A percentile compares a stretch with the other conserved stretches of the same genome.
Evolutionary conservation across 2,888 invertebrate species (phyloP).

Genomic region (Notodonta ziczac): DNA sequence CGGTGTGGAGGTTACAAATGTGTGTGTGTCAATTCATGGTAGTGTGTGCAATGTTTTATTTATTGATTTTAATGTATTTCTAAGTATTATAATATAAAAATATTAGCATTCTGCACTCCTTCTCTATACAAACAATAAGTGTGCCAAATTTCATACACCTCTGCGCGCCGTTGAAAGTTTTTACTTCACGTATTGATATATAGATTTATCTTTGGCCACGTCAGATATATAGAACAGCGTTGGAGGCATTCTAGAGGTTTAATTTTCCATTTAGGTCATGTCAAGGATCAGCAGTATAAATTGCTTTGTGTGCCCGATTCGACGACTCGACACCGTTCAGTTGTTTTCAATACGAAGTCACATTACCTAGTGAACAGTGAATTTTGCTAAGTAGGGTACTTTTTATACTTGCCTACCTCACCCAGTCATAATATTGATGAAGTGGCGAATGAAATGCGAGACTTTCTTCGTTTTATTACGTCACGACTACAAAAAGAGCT

Average conservation of each 20-base stretch:
- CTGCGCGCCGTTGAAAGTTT: no score
- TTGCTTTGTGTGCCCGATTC: neutral
- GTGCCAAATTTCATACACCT: no score
- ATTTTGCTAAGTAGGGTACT: neutral
- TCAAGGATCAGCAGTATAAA: neutral
- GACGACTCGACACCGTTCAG: slow-evolving; percentile 1
- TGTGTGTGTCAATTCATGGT: no score
- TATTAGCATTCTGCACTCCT: no score
- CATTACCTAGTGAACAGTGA: neutral
- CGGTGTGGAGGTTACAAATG: no score
- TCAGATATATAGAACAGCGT: neutral
- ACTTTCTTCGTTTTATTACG: neutral
- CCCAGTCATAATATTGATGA: neutral
- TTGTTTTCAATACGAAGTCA: slow-evolving; percentile 3
- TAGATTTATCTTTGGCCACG: no score
- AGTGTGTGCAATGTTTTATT: no score
- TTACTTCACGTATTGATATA: no score
- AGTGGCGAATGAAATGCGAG: neutral
- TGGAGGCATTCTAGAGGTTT: neutral
- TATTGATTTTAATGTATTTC: no score
- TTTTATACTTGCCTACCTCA: neutral
- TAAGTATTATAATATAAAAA: no score
- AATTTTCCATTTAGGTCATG: neutral
- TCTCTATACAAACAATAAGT: no score
- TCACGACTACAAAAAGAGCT: no score